Percentiles rank a stretch among this genome's conserved stretches.
Conservation (phyloP, 2,797 vertebrate species). For the Leuciscus waleckii region DNA sequence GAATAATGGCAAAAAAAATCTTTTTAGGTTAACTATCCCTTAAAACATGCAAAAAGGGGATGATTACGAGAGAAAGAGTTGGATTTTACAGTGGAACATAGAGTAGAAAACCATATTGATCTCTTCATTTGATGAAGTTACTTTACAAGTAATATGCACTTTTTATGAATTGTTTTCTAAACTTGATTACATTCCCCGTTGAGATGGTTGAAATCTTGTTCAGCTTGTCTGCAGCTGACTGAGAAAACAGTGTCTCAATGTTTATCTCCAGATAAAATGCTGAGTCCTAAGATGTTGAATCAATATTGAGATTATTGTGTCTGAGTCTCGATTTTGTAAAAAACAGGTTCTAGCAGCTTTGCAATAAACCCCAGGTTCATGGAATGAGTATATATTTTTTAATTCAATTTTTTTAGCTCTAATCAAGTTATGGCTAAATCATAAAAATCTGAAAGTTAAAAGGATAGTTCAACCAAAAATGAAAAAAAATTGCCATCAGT, state of each 20-base stretch:
- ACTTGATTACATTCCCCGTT: neutral
- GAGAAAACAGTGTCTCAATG: neutral
- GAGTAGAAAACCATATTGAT: neutral
- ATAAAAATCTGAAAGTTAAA: too few relatives aligned
- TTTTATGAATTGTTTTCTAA: neutral
- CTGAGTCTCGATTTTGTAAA: neutral
- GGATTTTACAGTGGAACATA: neutral
- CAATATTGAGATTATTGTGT: constrained; percentile 47
- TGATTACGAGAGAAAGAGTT: neutral
- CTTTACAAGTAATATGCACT: neutral
- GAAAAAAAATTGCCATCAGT: too few relatives aligned
- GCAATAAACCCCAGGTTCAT: neutral
- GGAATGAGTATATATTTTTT: too few relatives aligned
- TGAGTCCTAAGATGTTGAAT: constrained; percentile 59
- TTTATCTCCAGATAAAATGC: constrained; percentile 31
- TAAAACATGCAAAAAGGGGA: neutral
- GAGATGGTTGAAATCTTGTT: neutral
- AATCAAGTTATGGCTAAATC: too few relatives aligned
- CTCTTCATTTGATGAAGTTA: neutral
- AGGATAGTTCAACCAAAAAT: too few relatives aligned
- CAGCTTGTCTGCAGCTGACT: neutral
- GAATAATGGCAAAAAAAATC: neutral
- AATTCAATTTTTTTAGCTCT: too few relatives aligned
- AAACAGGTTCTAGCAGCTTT: neutral
- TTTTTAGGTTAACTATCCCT: neutral